Evolutionary conservation across 2,113 vertebrate genomes (phyloP).

Genomic region (Oreochromis niloticus): DNA sequence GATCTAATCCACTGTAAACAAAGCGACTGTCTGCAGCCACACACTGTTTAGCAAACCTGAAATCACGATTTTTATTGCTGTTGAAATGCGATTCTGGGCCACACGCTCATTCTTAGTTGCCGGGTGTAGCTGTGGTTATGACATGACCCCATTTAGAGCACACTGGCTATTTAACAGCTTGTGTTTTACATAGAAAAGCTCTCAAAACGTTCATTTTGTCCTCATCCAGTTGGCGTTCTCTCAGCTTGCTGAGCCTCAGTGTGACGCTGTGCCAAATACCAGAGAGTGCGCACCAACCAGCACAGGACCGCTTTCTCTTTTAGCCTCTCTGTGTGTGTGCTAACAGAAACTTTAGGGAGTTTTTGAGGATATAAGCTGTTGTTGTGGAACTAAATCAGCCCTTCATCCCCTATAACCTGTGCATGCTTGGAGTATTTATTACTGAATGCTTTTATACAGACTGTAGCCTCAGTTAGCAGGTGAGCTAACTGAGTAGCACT

Average conservation of each 20-base stretch:
- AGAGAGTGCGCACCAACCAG: not conserved
- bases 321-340: not conserved
- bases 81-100: not conserved
- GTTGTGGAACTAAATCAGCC: not conserved
- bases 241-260: not conserved
- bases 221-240: not conserved
- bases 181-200: not conserved
- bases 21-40: not conserved
- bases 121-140: not conserved
- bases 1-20: not conserved
- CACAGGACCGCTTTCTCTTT: not conserved
- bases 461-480: slow-evolving; percentile 10
- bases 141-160: not conserved
- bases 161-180: not conserved
- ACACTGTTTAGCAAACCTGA: not conserved
- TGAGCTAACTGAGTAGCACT: slow-evolving; percentile 19
- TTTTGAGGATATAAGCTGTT: not conserved
- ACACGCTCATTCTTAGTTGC: no score
- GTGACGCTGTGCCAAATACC: not conserved
- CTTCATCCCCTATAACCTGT: not conserved
- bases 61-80: not conserved
- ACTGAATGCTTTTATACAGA: slow-evolving; percentile 13
- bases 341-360: not conserved
- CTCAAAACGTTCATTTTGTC: not conserved
- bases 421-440: slow-evolving; percentile 61